Evolutionary conservation across 1,140 invertebrate genomes (phyloP), one percentile per base, ranked within the genome.

Genomic region (Leucophenga varia): DNA sequence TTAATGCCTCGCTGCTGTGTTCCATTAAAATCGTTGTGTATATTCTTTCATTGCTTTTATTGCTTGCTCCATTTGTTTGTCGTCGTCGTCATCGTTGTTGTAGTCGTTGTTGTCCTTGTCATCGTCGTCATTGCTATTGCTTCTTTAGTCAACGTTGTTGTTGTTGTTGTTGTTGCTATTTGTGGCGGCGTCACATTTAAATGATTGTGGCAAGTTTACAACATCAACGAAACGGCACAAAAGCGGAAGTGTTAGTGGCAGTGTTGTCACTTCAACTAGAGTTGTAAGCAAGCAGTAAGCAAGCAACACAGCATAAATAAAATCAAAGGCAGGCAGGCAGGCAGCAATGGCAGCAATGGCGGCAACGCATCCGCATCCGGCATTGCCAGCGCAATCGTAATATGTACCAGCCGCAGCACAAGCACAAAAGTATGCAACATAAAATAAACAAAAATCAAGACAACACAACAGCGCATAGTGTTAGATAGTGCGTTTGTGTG

Each of bases 191-290:
- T 10, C 43, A 54, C 51, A 54, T 30, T 56, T 43, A 56, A 49
- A 39, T 52, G 43, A 54, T 54, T 54, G 51, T 39, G 51, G 52
- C 38, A 43, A 56, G 43, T 53, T 45, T 37, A 32, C 43, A 49
- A 25, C 21, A 35, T 8, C 34, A 46, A 34, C 25, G 42, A 30
- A n/a, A n/a, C n/a, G n/a, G n/a, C n/a, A n/a, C n/a, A n/a, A n/a
- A n/a, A n/a, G n/a, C n/a, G n/a, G n/a, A n/a, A n/a, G n/a, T n/a
- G n/a, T n/a, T n/a, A n/a, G 35, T 45, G 41, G 35, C 43, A 50
- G 25, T 39, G 46, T 39, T 22, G 10, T 22, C 14, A 28, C 22
- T 28, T 39, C 34, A 45, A 38, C 18, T 6, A n/a, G 10, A 39
- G 37, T 16, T 39, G 16, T 5, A 28, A 18, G 16, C 44, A 22